phyloP scores from a whole-genome alignment of 2,888 invertebrate species.

The Chalcis sispes region DNA sequence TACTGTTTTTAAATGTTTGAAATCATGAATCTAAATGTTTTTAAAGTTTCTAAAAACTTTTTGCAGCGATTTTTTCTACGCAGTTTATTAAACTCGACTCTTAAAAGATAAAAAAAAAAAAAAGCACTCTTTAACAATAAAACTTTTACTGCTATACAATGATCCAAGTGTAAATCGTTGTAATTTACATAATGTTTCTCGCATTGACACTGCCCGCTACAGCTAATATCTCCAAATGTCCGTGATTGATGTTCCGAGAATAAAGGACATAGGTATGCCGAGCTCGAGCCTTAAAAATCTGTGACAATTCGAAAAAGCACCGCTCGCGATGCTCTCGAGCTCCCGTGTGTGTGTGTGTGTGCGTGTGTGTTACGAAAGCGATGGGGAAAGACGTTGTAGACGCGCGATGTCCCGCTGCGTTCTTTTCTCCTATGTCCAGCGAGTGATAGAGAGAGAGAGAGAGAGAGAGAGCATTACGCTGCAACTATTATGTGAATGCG shows the following conservation, averaged over 20 bases:
- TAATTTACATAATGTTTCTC: slow-evolving; percentile 32
- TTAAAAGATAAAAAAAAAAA: no score
- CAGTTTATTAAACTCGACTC: no score
- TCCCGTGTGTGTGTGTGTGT: slow-evolving; percentile 14
- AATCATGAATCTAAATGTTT: no score
- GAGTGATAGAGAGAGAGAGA: no score
- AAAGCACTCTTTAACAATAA: no score
- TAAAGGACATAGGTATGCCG: background rate
- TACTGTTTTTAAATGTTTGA: no score
- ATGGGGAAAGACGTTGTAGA: no score
- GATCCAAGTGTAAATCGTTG: background rate
- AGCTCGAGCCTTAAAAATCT: background rate
- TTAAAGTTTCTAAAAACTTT: no score
- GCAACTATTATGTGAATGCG: slow-evolving; percentile 53
- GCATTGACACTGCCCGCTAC: slow-evolving; percentile 22
- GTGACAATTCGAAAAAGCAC: slow-evolving; percentile 34
- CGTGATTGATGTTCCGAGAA: slow-evolving; percentile 33
- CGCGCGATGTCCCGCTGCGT: slow-evolving; percentile 38
- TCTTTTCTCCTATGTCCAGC: background rate
- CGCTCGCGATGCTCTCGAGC: background rate
- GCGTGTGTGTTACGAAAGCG: background rate
- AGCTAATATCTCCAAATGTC: slow-evolving; percentile 33
- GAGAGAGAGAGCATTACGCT: slow-evolving; percentile 52
- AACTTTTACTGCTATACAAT: background rate
- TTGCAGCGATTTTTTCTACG: no score